Evolutionary conservation across 1,140 invertebrate species (phyloP).

Genomic region (Drosophila tropicalis): DNA sequence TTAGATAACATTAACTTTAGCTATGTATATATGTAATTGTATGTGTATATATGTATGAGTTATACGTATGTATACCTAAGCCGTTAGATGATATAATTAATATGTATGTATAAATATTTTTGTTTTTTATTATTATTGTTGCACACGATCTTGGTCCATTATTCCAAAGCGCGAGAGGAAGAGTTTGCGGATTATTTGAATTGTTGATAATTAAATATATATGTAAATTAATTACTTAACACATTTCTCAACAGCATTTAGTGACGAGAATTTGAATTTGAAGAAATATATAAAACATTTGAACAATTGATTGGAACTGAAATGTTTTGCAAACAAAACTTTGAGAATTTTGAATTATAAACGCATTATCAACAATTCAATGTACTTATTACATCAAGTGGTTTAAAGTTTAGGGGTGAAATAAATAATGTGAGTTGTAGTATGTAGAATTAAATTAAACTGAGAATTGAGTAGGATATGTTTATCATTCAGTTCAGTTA

Average conservation of each 20-base stretch:
- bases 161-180: slow-evolving; percentile 69
- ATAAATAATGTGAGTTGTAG: slow-evolving; percentile 5
- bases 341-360: no score
- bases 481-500: slow-evolving; percentile 6
- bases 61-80: slow-evolving; percentile 38
- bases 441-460: background rate
- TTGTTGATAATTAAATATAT: background rate
- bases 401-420: background rate
- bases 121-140: slow-evolving; percentile 40
- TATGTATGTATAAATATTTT: slow-evolving; percentile 12
- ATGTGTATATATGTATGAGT: background rate
- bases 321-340: no score
- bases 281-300: no score
- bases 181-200: slow-evolving; percentile 50
- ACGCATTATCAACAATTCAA: background rate
- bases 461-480: slow-evolving; percentile 8
- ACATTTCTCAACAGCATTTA: background rate
- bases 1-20: slow-evolving; percentile 49
- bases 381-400: background rate
- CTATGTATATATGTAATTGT: slow-evolving; percentile 33
- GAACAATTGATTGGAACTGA: no score
- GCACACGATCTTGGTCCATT: slow-evolving; percentile 69
- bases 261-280: no score
- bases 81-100: slow-evolving; percentile 38
- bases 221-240: background rate